Percentiles rank a stretch among this genome's conserved stretches.
phyloP scores from a whole-genome alignment of 2,113 vertebrate genomes.

The Raja brachyura region DNA sequence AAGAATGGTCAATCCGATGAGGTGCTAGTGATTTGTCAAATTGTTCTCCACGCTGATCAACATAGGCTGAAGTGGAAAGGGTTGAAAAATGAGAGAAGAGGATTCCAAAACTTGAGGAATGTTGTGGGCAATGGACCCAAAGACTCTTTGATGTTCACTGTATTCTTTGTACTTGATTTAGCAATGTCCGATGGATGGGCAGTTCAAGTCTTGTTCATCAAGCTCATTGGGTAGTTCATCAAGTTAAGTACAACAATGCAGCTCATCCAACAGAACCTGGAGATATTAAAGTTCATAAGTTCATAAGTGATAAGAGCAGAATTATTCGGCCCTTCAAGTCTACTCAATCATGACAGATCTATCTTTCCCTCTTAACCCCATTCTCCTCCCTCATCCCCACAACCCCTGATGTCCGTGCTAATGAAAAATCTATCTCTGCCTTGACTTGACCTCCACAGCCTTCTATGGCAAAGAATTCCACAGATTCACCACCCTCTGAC shows the following conservation, averaged over 20 bases:
- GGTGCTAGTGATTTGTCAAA: background rate
- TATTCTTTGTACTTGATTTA: slow-evolving; percentile 8
- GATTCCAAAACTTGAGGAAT: background rate
- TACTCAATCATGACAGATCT: too few species aligned
- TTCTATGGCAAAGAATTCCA: too few species aligned
- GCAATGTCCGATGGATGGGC: background rate
- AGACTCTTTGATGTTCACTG: slow-evolving; percentile 9
- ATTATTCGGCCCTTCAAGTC: too few species aligned
- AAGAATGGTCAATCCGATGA: background rate
- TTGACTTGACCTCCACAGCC: too few species aligned
- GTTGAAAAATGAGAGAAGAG: background rate
- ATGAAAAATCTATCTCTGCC: too few species aligned
- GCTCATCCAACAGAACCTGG: background rate
- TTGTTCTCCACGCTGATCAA: background rate
- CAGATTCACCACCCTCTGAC: too few species aligned
- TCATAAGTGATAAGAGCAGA: too few species aligned
- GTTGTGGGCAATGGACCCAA: background rate
- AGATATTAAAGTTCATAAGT: too few species aligned
- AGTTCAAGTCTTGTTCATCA: slow-evolving; percentile 29
- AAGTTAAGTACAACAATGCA: background rate
- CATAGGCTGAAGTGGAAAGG: background rate
- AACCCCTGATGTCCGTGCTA: too few species aligned
- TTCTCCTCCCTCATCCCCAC: too few species aligned
- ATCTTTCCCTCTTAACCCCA: too few species aligned
- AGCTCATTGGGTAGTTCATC: background rate